Evolutionary conservation across 2,888 invertebrate species (phyloP).

Genomic region (Dynastes maya): DNA sequence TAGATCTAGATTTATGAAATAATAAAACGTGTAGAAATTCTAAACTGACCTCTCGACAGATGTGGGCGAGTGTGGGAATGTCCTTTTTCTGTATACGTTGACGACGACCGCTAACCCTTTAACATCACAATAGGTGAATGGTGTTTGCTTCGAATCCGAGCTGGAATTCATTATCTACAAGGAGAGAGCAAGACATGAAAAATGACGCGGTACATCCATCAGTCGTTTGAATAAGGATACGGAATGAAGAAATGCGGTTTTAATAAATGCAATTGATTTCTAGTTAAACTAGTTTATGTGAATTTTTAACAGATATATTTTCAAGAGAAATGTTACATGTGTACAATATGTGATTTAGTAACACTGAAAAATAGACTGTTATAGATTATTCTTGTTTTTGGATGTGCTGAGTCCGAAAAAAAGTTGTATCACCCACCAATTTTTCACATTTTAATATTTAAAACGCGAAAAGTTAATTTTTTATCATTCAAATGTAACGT

Average conservation of each 20-base stretch:
- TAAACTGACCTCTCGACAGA: constrained; percentile 55
- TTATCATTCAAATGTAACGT: too few species aligned
- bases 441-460: too few species aligned
- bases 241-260: not conserved
- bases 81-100: constrained; percentile 41
- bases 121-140: constrained; percentile 50
- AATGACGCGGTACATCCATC: constrained; percentile 31
- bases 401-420: too few species aligned
- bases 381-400: too few species aligned
- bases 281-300: not conserved
- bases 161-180: constrained; percentile 44
- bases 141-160: constrained; percentile 45
- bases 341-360: too few species aligned
- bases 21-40: constrained; percentile 51
- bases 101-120: constrained; percentile 55
- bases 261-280: constrained; percentile 1
- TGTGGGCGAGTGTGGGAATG: constrained; percentile 59
- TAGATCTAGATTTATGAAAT: constrained; percentile 51
- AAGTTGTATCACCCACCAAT: too few species aligned
- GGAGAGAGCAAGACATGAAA: constrained; percentile 28
- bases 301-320: not conserved
- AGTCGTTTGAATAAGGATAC: not conserved
- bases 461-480: too few species aligned
- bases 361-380: too few species aligned
- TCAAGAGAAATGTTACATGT: too few species aligned